A percentile compares a stretch with the other conserved stretches of the same genome.
These are phyloP conservation scores for Agonopterix alstromeriana DNA, from an alignment of 2,888 invertebrate species.

Conservation along the genomic window DNA sequence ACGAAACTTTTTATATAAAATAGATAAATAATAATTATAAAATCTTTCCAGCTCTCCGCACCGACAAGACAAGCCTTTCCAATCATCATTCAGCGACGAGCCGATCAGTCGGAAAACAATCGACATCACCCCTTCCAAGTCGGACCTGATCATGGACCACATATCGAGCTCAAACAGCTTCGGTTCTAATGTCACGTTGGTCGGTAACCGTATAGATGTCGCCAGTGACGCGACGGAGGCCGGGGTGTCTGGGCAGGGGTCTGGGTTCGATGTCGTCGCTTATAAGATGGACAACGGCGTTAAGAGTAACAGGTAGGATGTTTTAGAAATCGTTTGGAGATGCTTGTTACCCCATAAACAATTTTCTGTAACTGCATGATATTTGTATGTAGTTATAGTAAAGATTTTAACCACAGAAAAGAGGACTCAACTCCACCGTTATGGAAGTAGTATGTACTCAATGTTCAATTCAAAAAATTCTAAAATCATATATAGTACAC, in stretches of 20 bases:
- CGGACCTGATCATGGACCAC: constrained; percentile 42
- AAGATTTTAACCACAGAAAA: too few species aligned
- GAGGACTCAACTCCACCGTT: too few species aligned
- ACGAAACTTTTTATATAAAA: too few species aligned
- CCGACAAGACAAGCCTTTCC: constrained; percentile 47
- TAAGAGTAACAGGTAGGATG: constrained; percentile 57
- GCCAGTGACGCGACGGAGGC: constrained; percentile 47
- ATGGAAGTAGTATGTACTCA: too few species aligned
- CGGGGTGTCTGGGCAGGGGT: constrained; percentile 22
- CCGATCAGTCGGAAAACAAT: constrained; percentile 39
- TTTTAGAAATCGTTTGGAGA: neutral
- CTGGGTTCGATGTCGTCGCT: constrained; percentile 79
- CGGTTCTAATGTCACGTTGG: constrained; percentile 87
- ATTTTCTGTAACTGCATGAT: too few species aligned
- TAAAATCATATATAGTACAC: too few species aligned
- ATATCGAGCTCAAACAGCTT: constrained; percentile 80
- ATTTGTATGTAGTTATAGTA: too few species aligned
- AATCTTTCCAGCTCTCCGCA: constrained; percentile 37
- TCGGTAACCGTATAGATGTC: constrained; percentile 92
- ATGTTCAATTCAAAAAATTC: too few species aligned
- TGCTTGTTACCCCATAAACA: neutral
- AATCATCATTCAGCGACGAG: constrained; percentile 55
- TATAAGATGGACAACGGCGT: constrained; percentile 78
- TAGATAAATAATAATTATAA: neutral
- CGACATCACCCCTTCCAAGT: constrained; percentile 26